These are phyloP conservation scores for Mesopsocus fuscifrons DNA, from an alignment of 2,888 invertebrate genomes.

Conservation along the genomic window DNA sequence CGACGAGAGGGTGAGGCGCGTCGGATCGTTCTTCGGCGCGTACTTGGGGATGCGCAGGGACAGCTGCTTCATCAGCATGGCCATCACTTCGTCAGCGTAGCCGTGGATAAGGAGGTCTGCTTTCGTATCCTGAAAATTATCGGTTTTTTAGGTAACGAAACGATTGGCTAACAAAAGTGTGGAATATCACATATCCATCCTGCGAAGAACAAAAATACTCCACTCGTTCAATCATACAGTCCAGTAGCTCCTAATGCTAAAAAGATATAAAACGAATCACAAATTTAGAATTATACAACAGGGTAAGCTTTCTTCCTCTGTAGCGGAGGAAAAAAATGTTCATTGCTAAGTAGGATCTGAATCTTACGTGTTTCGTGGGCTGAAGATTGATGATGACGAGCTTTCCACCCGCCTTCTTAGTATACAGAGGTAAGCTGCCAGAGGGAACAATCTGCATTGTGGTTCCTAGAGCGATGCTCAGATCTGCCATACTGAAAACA, in stretches of 20 bases:
- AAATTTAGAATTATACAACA: too few relatives aligned
- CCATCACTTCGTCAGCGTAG: constrained; percentile 71
- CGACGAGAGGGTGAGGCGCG: constrained; percentile 29
- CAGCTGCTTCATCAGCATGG: constrained; percentile 51
- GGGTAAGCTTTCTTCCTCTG: too few relatives aligned
- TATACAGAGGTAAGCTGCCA: constrained; percentile 76
- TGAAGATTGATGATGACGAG: constrained; percentile 91
- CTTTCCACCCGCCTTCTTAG: constrained; percentile 68
- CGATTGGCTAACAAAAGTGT: constrained; percentile 13
- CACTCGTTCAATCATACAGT: constrained; percentile 1
- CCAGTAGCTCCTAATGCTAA: too few relatives aligned
- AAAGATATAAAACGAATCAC: too few relatives aligned
- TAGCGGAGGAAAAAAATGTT: too few relatives aligned
- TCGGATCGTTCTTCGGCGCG: constrained; percentile 41
- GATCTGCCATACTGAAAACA: constrained; percentile 68
- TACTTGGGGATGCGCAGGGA: constrained; percentile 57
- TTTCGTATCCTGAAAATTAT: constrained; percentile 66
- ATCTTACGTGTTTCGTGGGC: constrained; percentile 90
- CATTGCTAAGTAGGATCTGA: too few relatives aligned
- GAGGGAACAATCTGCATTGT: constrained; percentile 95
- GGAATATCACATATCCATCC: constrained; percentile 8
- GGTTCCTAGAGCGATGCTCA: constrained; percentile 91
- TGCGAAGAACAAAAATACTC: neutral
- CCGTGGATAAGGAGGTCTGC: constrained; percentile 74
- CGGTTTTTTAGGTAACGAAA: too few relatives aligned